Percentiles rank a stretch among this genome's conserved stretches.
Conservation (phyloP, 2,888 invertebrate genomes). For the Apodemia zela region DNA sequence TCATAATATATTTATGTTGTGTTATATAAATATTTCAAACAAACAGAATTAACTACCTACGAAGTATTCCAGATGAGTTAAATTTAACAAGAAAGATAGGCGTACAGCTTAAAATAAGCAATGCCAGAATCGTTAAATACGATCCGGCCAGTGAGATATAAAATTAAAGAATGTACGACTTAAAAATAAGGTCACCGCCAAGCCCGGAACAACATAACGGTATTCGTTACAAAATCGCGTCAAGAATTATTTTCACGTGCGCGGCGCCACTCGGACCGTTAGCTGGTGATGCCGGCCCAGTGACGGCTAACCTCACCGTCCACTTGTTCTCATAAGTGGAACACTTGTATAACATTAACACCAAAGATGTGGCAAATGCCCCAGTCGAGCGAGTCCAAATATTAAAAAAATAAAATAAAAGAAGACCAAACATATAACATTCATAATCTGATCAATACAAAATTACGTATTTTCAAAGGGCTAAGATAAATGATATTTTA, state of each 20-base stretch:
- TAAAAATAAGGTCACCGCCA: slow-evolving; percentile 74
- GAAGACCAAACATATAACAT: not conserved
- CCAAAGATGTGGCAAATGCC: not conserved
- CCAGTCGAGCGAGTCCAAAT: not conserved
- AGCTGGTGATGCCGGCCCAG: slow-evolving; percentile 48
- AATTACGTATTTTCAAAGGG: not conserved
- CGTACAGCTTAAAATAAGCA: slow-evolving; percentile 1
- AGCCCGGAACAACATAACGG: slow-evolving; percentile 77
- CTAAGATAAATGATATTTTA: not conserved
- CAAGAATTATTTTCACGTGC: slow-evolving; percentile 80
- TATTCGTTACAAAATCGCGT: slow-evolving; percentile 77
- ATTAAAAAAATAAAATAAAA: not conserved
- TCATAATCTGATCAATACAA: not conserved
- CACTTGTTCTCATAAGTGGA: slow-evolving; percentile 53
- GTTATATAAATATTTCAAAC: too few species aligned
- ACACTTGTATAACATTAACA: slow-evolving; percentile 36
- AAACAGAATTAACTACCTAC: not conserved
- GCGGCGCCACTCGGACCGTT: slow-evolving; percentile 61
- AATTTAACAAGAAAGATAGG: not conserved
- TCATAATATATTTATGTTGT: too few species aligned
- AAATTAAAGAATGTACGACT: slow-evolving; percentile 67
- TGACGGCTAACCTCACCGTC: slow-evolving; percentile 49
- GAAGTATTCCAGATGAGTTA: not conserved
- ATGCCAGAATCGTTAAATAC: slow-evolving; percentile 6
- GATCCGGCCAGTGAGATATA: slow-evolving; percentile 56